A percentile compares a stretch with the other conserved stretches of the same genome.
These are phyloP conservation scores for Himalopsyche anomala DNA, from an alignment of 2,888 invertebrate genomes.

Conservation along the genomic window DNA sequence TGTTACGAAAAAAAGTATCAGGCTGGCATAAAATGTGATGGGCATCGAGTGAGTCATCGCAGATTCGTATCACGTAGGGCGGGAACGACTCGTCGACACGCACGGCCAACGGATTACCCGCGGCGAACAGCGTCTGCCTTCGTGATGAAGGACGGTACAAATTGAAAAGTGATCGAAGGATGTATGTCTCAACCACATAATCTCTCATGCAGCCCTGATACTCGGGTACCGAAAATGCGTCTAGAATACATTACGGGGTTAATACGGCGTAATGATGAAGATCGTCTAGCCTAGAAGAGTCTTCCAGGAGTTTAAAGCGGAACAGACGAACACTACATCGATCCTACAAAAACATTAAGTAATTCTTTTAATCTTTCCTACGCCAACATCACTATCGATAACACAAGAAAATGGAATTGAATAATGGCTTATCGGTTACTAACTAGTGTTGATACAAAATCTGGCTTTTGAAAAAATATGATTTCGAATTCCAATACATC, in stretches of 20 bases:
- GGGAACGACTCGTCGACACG: conserved; percentile 27
- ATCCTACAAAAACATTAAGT: too few relatives aligned
- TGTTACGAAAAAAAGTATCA: background rate
- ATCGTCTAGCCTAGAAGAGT: too few relatives aligned
- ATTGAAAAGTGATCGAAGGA: conserved; percentile 16
- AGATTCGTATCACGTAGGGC: conserved; percentile 30
- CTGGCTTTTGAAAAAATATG: too few relatives aligned
- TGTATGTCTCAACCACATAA: background rate
- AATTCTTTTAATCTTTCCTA: too few relatives aligned
- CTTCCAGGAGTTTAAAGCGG: too few relatives aligned
- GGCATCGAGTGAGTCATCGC: conserved; percentile 22
- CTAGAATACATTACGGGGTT: background rate
- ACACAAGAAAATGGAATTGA: too few relatives aligned
- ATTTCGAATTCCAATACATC: too few relatives aligned
- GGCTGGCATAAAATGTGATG: conserved; percentile 5
- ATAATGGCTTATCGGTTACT: too few relatives aligned
- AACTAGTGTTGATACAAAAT: too few relatives aligned
- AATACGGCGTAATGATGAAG: background rate
- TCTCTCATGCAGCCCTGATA: conserved; percentile 17
- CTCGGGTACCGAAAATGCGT: background rate
- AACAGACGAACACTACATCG: too few relatives aligned
- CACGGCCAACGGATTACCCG: conserved; percentile 18
- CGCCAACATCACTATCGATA: too few relatives aligned
- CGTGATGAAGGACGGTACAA: conserved; percentile 26
- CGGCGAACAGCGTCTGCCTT: conserved; percentile 24